Percentiles rank a stretch among this genome's conserved stretches.
Evolutionary conservation across 2,113 vertebrate species (phyloP).

Genomic region (Lasiurus borealis): DNA sequence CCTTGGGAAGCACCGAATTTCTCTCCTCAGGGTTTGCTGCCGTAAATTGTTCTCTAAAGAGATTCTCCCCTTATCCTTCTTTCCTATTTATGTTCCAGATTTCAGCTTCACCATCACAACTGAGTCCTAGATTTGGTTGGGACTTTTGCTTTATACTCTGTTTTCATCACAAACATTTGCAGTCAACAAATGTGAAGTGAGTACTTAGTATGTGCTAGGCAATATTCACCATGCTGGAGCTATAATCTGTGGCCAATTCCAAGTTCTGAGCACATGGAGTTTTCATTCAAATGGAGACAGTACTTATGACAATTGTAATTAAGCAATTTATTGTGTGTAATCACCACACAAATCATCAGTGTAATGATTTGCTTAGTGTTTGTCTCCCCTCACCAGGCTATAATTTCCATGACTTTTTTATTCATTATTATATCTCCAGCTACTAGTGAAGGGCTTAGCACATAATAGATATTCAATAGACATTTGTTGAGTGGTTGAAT

Average conservation of each 20-base stretch:
- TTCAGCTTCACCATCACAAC: background rate
- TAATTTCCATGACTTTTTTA: background rate
- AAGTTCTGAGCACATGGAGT: background rate
- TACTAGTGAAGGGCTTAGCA: background rate
- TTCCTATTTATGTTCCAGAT: background rate
- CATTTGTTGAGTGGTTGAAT: background rate
- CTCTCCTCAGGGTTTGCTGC: background rate
- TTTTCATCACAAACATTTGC: background rate
- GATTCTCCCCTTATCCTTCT: background rate
- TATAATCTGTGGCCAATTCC: background rate
- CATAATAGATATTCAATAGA: background rate
- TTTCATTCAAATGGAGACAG: background rate
- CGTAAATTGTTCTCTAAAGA: background rate
- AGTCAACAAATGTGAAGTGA: background rate
- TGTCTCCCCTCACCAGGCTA: background rate
- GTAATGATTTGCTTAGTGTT: background rate
- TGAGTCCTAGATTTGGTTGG: background rate
- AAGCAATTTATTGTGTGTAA: background rate
- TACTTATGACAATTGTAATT: background rate
- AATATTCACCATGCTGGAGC: background rate
- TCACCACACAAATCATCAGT: too few relatives aligned
- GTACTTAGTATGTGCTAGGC: background rate
- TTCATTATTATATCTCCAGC: background rate
- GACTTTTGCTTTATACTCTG: background rate
- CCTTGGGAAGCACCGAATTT: background rate